Conservation (phyloP, 2,888 invertebrate genomes). For the Cryptosula pallasiana region DNA sequence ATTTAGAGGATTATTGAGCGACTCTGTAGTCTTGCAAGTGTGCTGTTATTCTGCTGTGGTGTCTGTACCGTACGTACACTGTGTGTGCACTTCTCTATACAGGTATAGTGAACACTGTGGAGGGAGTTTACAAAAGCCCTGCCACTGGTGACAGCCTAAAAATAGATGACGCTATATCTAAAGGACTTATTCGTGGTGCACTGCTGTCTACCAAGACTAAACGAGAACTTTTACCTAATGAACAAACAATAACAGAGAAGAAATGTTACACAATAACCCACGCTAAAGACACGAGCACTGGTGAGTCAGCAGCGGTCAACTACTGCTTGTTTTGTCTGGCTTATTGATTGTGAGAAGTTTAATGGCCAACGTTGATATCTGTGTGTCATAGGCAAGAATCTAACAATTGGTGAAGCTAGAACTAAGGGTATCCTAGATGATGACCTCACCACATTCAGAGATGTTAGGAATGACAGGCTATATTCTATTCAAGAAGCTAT, state of each 20-base stretch:
- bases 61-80: too few species aligned
- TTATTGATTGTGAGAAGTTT: too few species aligned
- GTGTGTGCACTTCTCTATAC: too few species aligned
- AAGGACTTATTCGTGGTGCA: constrained; percentile 62
- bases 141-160: constrained; percentile 74
- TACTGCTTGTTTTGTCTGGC: too few species aligned
- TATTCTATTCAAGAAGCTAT: constrained; percentile 76
- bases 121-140: constrained; percentile 67
- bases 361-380: too few species aligned
- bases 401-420: constrained; percentile 66
- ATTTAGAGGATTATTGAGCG: too few species aligned
- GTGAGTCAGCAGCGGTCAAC: too few species aligned
- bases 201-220: neutral
- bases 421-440: constrained; percentile 78
- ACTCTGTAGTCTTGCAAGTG: too few species aligned
- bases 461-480: constrained; percentile 73
- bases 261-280: constrained; percentile 76
- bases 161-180: constrained; percentile 74
- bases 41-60: too few species aligned
- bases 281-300: constrained; percentile 78
- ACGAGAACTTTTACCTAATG: neutral
- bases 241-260: constrained; percentile 56
- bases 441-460: constrained; percentile 57
- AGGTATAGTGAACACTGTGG: constrained; percentile 24
- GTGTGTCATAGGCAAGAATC: constrained; percentile 41